Evolutionary conservation across 2,113 vertebrate species (phyloP).

Genomic region (Triplophysa siluroides): DNA sequence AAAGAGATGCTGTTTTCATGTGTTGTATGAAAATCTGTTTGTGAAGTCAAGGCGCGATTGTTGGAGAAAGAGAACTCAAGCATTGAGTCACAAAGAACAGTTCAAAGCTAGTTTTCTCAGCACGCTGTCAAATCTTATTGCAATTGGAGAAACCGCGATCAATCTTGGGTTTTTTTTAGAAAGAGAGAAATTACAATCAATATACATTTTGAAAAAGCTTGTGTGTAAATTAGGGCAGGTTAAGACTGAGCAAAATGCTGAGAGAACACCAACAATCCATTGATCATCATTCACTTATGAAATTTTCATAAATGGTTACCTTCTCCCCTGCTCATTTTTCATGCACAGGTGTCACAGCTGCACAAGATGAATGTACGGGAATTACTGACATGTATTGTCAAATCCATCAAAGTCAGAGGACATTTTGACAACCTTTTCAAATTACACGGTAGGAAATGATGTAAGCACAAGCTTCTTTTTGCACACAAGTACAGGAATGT

Average conservation of each 20-base stretch:
- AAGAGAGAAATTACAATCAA: constrained; percentile 10
- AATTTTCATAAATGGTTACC: constrained; percentile 22
- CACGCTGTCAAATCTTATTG: not conserved
- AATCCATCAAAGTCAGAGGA: constrained; percentile 14
- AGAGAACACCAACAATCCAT: not conserved
- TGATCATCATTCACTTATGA: constrained; percentile 8
- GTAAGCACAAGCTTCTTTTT: constrained; percentile 4
- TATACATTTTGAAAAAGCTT: not conserved
- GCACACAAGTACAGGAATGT: not conserved
- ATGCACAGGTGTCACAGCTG: constrained; percentile 7
- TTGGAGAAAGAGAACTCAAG: not conserved
- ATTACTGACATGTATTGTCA: constrained; percentile 10
- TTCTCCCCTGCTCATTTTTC: constrained; percentile 24
- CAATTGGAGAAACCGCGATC: not conserved
- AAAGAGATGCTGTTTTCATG: not conserved
- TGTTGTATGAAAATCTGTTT: constrained; percentile 8
- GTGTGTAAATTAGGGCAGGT: not conserved
- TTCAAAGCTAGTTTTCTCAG: not conserved
- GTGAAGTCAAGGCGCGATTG: not conserved
- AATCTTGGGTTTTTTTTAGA: constrained; percentile 1
- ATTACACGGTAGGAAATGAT: not conserved
- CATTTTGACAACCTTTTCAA: not conserved
- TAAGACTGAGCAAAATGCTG: not conserved
- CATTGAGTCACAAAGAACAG: constrained; percentile 9
- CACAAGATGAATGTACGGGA: not conserved